Evolutionary conservation across 1,140 invertebrate genomes (phyloP).

Genomic region (Chlorops oryzae): DNA sequence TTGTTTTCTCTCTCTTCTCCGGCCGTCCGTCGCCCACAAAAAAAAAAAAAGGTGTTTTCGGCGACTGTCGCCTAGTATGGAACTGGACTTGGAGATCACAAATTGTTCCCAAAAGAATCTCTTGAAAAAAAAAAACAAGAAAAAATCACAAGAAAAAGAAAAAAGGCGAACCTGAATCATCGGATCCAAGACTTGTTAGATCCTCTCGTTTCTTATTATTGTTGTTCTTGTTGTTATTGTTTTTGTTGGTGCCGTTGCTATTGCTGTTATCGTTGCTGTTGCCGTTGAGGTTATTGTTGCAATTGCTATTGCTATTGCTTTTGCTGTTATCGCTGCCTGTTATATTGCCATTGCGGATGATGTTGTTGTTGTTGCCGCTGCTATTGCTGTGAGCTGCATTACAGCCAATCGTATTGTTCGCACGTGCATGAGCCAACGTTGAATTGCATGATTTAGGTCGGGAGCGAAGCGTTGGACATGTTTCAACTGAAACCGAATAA

Average conservation of each 20-base stretch:
- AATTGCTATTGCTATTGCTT: too few relatives aligned
- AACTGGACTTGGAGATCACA: too few relatives aligned
- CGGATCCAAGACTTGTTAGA: conserved; percentile 70
- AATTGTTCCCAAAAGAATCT: not conserved
- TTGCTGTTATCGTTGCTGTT: conserved; percentile 4
- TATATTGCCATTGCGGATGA: conserved; percentile 4
- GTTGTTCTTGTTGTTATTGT: conserved; percentile 27
- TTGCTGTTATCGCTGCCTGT: not conserved
- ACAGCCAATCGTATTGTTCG: too few relatives aligned
- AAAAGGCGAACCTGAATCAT: conserved; percentile 63
- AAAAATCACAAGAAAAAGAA: not conserved
- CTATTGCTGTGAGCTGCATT: too few relatives aligned
- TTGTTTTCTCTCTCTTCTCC: too few relatives aligned
- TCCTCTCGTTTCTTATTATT: conserved; percentile 56
- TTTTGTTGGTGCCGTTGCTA: conserved; percentile 22
- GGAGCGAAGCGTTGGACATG: too few relatives aligned
- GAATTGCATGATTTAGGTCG: too few relatives aligned
- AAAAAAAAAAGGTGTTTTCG: too few relatives aligned
- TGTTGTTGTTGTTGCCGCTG: not conserved
- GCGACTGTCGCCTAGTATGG: too few relatives aligned
- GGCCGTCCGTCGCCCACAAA: too few relatives aligned
- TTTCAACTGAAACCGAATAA: too few relatives aligned
- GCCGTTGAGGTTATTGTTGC: conserved; percentile 8
- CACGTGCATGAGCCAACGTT: too few relatives aligned
- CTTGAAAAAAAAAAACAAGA: not conserved